Percentiles rank a stretch among this genome's conserved stretches.
Evolutionary conservation across 2,113 vertebrate species (phyloP).

Genomic region (Notarius lentiginosus): DNA sequence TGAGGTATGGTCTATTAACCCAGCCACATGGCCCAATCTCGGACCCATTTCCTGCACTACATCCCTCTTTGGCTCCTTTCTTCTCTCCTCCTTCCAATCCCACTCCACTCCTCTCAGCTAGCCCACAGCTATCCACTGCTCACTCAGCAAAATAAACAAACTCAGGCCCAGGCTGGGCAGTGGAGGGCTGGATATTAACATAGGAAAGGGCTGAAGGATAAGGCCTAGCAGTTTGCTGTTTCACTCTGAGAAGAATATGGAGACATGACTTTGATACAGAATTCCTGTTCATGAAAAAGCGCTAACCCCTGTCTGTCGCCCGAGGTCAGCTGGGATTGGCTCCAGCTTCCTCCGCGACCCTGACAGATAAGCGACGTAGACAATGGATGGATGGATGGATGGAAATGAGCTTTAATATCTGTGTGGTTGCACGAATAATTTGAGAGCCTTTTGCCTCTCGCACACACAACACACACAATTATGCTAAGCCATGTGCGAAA

Average conservation of each 20-base stretch:
- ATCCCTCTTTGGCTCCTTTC: slow-evolving; percentile 60
- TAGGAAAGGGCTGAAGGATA: slow-evolving; percentile 53
- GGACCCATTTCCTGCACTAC: slow-evolving; percentile 60
- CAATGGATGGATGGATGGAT: no score
- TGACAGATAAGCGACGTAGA: no score
- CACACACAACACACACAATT: slow-evolving; percentile 43
- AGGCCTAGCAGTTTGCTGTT: slow-evolving; percentile 44
- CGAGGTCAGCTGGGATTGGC: no score
- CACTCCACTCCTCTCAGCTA: slow-evolving; percentile 14
- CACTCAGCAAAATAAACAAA: slow-evolving; percentile 64
- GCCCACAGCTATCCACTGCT: slow-evolving; percentile 53
- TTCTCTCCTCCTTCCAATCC: slow-evolving; percentile 4
- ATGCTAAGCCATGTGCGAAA: slow-evolving; percentile 47
- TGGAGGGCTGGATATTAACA: slow-evolving; percentile 50
- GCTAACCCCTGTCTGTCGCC: background rate
- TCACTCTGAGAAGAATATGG: slow-evolving; percentile 18
- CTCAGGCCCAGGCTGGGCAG: slow-evolving; percentile 32
- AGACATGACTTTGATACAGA: slow-evolving; percentile 43
- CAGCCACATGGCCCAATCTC: slow-evolving; percentile 70
- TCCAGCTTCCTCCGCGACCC: no score
- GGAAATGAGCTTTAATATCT: background rate
- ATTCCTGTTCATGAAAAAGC: slow-evolving; percentile 50
- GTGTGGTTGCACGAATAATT: slow-evolving; percentile 56
- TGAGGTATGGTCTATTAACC: slow-evolving; percentile 58
- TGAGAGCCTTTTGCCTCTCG: slow-evolving; percentile 42